Percentiles rank a stretch among this genome's conserved stretches.
Evolutionary conservation across 2,797 vertebrate genomes (phyloP).

Genomic region (Megaceryle alcyon): DNA sequence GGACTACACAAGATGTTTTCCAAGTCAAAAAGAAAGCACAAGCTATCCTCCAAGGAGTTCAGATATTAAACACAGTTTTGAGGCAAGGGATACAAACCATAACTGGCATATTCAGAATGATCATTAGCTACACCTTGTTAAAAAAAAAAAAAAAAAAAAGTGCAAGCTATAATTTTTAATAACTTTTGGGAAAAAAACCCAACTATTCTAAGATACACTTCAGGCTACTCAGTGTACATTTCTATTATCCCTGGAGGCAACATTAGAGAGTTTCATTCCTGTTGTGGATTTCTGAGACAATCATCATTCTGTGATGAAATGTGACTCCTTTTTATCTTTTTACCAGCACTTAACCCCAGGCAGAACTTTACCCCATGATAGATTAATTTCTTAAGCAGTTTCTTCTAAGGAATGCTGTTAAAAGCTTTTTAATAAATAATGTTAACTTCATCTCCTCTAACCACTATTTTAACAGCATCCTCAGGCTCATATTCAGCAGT

Average conservation of each 20-base stretch:
- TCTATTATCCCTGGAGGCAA: not conserved
- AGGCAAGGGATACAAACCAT: not conserved
- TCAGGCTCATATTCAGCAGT: not conserved
- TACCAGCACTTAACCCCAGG: constrained; percentile 7
- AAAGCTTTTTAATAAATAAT: constrained; percentile 51
- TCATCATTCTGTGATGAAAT: not conserved
- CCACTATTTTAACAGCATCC: constrained; percentile 1
- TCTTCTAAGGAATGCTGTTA: not conserved
- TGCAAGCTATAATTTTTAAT: not conserved
- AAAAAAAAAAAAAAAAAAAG: not conserved
- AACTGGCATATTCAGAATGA: not conserved
- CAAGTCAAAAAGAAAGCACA: not conserved
- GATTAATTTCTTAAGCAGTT: not conserved
- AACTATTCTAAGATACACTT: not conserved
- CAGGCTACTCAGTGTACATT: not conserved
- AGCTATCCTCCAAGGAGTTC: not conserved
- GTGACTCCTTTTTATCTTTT: not conserved
- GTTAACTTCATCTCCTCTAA: constrained; percentile 30
- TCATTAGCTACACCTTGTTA: not conserved
- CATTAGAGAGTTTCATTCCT: not conserved
- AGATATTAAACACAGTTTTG: not conserved
- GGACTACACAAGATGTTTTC: not conserved
- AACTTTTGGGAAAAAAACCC: rapidly evolving
- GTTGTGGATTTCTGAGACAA: not conserved
- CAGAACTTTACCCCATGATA: not conserved